Base-by-base conservation (phyloP, 2,797 vertebrate species). In the Poecilia velifera region DNA sequence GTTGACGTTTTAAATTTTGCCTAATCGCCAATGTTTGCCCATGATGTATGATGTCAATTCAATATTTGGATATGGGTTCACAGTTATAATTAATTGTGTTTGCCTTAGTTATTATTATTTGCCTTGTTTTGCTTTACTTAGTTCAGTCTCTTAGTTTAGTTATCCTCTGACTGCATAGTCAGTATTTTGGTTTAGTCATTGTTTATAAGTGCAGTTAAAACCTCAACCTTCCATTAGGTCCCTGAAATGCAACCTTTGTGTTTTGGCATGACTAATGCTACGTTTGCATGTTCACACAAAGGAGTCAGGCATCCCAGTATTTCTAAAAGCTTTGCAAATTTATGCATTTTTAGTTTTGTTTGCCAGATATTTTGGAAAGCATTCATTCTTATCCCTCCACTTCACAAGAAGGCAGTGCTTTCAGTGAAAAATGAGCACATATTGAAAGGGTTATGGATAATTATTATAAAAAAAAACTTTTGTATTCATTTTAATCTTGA, bases 141-240 rank as follows among this genome's bases (percentile, higher is more conserved):
- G 20, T 53, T 53, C 49, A 8, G 20, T 51, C 20, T 53, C 49
- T 53, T 22, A 53, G 20, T 53, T 53, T 53, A 53, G 49, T 53
- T 53, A 53, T 25, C 20, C 20, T 53, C 20, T 53, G 22, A 53
- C 49, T 25, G 49, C 22, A 9, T 25, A 53, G 49, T 53, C 49
- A 47, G 41, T 51, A 72, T 79, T 89, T 88, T 86, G 84, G 88
- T 91, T 85, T 86, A 85, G 82, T 85, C 71, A 71, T 76, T 78
- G 87, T 89, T 78, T 91, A 84, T 82, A 76, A 86, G 81, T 41
- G 41, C 6, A 22, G 10, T 39, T 22, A 68, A 39, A 68, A 8
- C 20, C 36, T 41, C 25, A 8, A 68, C 18, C 6, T 41, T 68
- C 1, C 10, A 0, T 22, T 68, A 41, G 64, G 36, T 12, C 18